Conservation (phyloP, 1,140 invertebrate genomes). For the Odontomachus brunneus region DNA sequence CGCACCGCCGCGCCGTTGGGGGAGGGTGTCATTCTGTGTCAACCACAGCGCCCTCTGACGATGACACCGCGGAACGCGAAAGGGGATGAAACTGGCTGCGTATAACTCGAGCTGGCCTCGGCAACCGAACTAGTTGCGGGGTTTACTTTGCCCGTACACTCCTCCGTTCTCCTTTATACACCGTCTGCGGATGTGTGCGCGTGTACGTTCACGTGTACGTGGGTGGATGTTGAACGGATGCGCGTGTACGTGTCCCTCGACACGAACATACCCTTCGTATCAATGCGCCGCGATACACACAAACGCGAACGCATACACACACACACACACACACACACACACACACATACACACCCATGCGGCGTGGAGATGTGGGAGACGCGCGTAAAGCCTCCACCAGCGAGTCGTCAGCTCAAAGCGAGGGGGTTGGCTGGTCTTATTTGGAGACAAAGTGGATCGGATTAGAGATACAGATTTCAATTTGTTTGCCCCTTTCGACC, state of each 20-base stretch:
- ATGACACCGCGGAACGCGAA: constrained; percentile 84
- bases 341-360: constrained; percentile 21
- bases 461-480: constrained; percentile 82
- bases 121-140: constrained; percentile 77
- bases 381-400: constrained; percentile 66
- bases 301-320: not conserved
- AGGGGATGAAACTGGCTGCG: constrained; percentile 83
- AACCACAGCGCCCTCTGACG: constrained; percentile 85
- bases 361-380: constrained; percentile 33
- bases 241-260: constrained; percentile 8
- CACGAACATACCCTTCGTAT: not conserved
- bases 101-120: constrained; percentile 76
- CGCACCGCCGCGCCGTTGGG: constrained; percentile 42
- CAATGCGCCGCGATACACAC: not conserved
- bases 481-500: constrained; percentile 74
- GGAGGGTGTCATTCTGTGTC: constrained; percentile 84
- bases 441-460: constrained; percentile 81
- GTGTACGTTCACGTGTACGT: not conserved
- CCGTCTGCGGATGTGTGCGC: not conserved
- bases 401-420: constrained; percentile 73
- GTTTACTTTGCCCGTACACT: constrained; percentile 74
- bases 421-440: constrained; percentile 77
- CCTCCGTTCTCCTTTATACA: constrained; percentile 64
- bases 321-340: constrained; percentile 20
- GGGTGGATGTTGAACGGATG: not conserved